Evolutionary conservation across 2,113 vertebrate genomes (phyloP).

Genomic region (Silurus glanis): DNA sequence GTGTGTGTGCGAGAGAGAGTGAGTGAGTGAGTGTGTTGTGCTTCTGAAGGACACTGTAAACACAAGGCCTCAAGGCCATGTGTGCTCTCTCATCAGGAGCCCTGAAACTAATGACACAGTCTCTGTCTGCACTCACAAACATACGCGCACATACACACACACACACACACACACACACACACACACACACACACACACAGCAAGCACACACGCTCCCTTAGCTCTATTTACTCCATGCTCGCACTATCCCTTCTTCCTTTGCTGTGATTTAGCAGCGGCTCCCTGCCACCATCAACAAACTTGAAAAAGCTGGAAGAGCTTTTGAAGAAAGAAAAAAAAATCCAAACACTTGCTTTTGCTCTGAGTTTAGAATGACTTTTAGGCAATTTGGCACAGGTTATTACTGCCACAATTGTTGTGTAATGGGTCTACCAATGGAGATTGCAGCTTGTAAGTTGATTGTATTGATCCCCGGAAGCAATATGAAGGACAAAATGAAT

Average conservation of each 20-base stretch:
- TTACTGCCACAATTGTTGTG: slow-evolving; percentile 47
- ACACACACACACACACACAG: slow-evolving; percentile 22
- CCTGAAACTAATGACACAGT: slow-evolving; percentile 45
- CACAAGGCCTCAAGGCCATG: slow-evolving; percentile 46
- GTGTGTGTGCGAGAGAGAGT: slow-evolving; percentile 14
- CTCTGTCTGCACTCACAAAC: slow-evolving; percentile 32
- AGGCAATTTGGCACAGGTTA: slow-evolving; percentile 48
- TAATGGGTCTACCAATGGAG: slow-evolving; percentile 47
- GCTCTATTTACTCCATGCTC: slow-evolving; percentile 38
- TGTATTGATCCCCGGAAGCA: slow-evolving; percentile 38
- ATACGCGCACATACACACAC: slow-evolving; percentile 1
- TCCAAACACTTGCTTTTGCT: slow-evolving; percentile 36
- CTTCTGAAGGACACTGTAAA: slow-evolving; percentile 53
- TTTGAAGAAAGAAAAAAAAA: slow-evolving; percentile 33
- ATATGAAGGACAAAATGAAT: slow-evolving; percentile 36
- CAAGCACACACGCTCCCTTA: slow-evolving; percentile 21
- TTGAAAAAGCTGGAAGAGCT: slow-evolving; percentile 22
- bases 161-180: slow-evolving; percentile 15
- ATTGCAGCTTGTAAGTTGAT: slow-evolving; percentile 41
- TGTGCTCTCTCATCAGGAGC: slow-evolving; percentile 49
- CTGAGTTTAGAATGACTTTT: slow-evolving; percentile 36
- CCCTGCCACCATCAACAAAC: slow-evolving; percentile 28
- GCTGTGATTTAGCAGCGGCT: slow-evolving; percentile 24
- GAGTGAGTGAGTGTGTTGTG: slow-evolving; percentile 7
- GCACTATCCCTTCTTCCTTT: slow-evolving; percentile 21